Evolutionary conservation across 2,888 invertebrate genomes (phyloP), one percentile per base, ranked within the genome.

Genomic region (Chalcis sispes): DNA sequence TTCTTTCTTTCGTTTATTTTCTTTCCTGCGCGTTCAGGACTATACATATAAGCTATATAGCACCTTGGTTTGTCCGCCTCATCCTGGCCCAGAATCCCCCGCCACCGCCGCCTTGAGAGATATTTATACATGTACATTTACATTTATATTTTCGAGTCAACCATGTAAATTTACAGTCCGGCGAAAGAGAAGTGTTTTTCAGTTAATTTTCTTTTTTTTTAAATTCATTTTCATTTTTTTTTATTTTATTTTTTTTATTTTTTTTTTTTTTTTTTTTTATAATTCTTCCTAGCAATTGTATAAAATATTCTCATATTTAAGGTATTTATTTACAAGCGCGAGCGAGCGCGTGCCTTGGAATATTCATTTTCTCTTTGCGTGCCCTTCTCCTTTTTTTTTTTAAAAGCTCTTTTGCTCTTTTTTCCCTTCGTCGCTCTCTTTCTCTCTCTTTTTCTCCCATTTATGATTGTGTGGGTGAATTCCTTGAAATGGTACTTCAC

Each of bases 241-340:
- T 36, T 13, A 18, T 48, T 46, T 61, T 52, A 1, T 3, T 61
- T 29, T 7, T 29, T 56, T 13, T 46, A 27, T 27, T 13, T 20
- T 54, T n/a, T 20, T 50, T 13, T 46, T 23, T 65, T 7, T 61
- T 59, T 27, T 59, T 54, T 40, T 32, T 74, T 32, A 42, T 61
- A 74, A 56, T 64, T 62, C 56, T 64, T 81, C 79, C 84, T 84
- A 84, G 82, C 83, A 83, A 85, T 85, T 82, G 88, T 88, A 88
- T 86, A 88, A 87, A 88, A 88, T 87, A 87, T 86, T 83, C 75
- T 85, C 82, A 82, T 84, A 81, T 85, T 81, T 72, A 83, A 83
- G 82, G 78, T 87, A 84, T 84, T 81, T 86, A 88, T 82, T 81
- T 82, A 82, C 82, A 82, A 78, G 78, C 78, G 78, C 76, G 54